Evolutionary conservation across 1,140 invertebrate genomes (phyloP).

Genomic region (Microplitis demolitor): DNA sequence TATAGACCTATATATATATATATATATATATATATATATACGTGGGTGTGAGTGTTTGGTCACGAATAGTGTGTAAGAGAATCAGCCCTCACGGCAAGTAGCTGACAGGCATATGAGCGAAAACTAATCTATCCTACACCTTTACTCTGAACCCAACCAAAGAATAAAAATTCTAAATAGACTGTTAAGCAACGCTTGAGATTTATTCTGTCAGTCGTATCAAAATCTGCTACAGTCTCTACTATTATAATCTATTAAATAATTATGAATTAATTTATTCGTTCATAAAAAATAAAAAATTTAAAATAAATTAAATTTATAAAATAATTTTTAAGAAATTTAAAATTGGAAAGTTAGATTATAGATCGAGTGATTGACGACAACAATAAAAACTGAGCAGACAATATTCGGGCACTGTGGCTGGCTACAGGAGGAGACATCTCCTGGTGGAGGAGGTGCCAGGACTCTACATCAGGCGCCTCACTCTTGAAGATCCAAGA

Average conservation of each 20-base stretch:
- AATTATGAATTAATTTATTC: not conserved
- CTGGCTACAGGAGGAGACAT: conserved; percentile 40
- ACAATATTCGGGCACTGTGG: conserved; percentile 19
- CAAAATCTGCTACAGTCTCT: not conserved
- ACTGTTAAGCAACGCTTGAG: conserved; percentile 39
- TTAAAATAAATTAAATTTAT: not conserved
- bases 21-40: not conserved
- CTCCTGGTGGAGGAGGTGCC: conserved; percentile 54
- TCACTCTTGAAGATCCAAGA: conserved; percentile 54
- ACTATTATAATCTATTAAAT: not conserved
- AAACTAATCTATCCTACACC: conserved; percentile 51
- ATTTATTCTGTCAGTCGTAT: not conserved
- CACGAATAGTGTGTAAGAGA: not conserved
- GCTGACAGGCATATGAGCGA: conserved; percentile 42
- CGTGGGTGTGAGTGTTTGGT: not conserved
- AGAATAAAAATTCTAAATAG: conserved; percentile 46
- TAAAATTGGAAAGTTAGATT: not conserved
- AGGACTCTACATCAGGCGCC: conserved; percentile 54
- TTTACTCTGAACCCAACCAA: conserved; percentile 32
- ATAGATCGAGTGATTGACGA: not conserved
- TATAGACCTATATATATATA: not conserved
- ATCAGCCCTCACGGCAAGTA: conserved; percentile 39
- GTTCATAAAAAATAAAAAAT: not conserved
- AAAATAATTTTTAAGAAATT: not conserved
- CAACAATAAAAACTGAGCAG: not conserved